Evolutionary conservation across 2,888 invertebrate species (phyloP).

Genomic region (Dusona sp.): DNA sequence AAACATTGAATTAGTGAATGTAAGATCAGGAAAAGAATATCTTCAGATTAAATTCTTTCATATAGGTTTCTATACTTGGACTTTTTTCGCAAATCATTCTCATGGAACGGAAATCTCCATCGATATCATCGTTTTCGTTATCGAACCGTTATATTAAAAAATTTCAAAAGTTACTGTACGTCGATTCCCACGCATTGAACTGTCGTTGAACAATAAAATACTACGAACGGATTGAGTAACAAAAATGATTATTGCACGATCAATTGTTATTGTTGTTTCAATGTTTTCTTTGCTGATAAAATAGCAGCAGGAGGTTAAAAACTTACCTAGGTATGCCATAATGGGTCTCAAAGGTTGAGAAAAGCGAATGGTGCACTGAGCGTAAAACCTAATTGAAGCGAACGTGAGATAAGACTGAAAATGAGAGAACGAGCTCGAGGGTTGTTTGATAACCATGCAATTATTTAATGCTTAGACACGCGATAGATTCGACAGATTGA

Average conservation of each 20-base stretch:
- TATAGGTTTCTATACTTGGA: no score
- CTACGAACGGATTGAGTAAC: not conserved
- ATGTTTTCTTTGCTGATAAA: not conserved
- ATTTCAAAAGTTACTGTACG: not conserved
- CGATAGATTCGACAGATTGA: slow-evolving; percentile 59
- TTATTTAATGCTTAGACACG: slow-evolving; percentile 69
- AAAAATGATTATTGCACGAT: not conserved
- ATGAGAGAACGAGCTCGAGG: slow-evolving; percentile 50
- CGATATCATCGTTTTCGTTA: not conserved
- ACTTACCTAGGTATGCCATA: slow-evolving; percentile 16
- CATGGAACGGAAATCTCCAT: not conserved
- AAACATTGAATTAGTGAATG: not conserved
- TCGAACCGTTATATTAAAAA: not conserved
- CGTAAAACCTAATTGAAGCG: slow-evolving; percentile 71
- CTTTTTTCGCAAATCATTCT: not conserved
- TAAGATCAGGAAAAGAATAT: not conserved
- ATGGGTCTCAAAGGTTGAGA: not conserved
- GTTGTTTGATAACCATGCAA: slow-evolving; percentile 52
- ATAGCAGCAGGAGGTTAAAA: not conserved
- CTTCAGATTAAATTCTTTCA: no score
- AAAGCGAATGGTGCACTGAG: slow-evolving; percentile 51
- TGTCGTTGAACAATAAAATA: not conserved
- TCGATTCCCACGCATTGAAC: not conserved
- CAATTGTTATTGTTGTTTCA: not conserved
- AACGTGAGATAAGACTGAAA: slow-evolving; percentile 64